phyloP scores from a whole-genome alignment of 2,888 invertebrate genomes.

The Microchrysa polita region DNA sequence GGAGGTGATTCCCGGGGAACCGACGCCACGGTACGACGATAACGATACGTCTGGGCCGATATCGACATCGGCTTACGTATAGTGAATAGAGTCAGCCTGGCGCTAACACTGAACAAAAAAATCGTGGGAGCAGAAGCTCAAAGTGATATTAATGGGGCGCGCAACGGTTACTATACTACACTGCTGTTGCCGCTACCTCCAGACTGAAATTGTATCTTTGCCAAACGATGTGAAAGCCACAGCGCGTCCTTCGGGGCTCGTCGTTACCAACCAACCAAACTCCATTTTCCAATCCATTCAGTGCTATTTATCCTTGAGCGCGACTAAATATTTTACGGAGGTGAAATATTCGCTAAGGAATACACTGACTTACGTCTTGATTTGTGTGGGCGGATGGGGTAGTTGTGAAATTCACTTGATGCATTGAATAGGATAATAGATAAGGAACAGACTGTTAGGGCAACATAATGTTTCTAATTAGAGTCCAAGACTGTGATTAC shows the following conservation, averaged over 20 bases:
- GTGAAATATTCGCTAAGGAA: too few species aligned
- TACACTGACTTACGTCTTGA: too few species aligned
- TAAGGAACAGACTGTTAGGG: too few species aligned
- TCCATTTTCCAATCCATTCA: conserved; percentile 3
- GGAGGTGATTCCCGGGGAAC: background rate
- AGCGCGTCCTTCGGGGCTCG: background rate
- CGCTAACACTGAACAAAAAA: background rate
- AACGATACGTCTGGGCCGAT: conserved; percentile 19
- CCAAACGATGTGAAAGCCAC: conserved; percentile 25
- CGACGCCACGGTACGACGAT: background rate
- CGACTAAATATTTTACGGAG: too few species aligned
- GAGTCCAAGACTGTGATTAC: too few species aligned
- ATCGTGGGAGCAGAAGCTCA: background rate
- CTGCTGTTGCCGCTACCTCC: conserved; percentile 18
- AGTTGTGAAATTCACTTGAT: too few species aligned
- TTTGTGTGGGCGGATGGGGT: too few species aligned
- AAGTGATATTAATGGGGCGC: conserved; percentile 33
- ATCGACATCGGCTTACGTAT: conserved; percentile 22
- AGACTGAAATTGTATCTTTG: conserved; percentile 2
- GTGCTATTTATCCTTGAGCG: conserved; percentile 1
- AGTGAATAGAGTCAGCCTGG: conserved; percentile 3
- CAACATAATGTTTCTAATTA: too few species aligned
- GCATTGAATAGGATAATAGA: too few species aligned
- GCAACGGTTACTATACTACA: background rate
- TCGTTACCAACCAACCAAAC: background rate